phyloP scores from a whole-genome alignment of 2,113 vertebrate genomes.

The Albula glossodonta region DNA sequence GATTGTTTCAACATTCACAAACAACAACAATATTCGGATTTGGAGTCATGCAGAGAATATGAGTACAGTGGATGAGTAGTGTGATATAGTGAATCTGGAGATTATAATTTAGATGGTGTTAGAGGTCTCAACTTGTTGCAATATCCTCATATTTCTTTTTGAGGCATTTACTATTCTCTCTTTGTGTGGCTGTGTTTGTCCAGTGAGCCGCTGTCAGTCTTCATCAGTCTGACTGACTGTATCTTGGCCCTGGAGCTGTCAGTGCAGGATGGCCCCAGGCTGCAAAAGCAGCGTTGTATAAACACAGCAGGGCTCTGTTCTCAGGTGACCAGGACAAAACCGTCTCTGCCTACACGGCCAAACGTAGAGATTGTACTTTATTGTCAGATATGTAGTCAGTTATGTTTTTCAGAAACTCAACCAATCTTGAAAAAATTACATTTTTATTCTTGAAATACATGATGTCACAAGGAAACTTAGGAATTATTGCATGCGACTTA shows the following conservation, averaged over 20 bases:
- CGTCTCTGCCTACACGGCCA: background rate
- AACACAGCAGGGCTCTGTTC: background rate
- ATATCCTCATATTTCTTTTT: background rate
- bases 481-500: no score
- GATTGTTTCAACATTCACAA: background rate
- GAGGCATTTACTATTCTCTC: background rate
- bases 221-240: background rate
- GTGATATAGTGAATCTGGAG: background rate
- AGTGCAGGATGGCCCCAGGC: background rate
- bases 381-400: background rate
- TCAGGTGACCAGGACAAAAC: background rate
- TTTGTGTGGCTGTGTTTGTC: background rate
- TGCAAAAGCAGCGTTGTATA: background rate
- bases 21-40: background rate
- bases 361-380: background rate
- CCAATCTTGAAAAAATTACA: background rate
- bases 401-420: background rate
- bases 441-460: background rate
- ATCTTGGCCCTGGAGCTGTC: background rate
- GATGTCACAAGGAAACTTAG: background rate
- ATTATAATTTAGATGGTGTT: background rate
- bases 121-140: background rate
- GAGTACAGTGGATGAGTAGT: background rate
- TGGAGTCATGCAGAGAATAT: background rate
- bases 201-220: background rate